Conservation (phyloP, 2,113 vertebrate species). For the Lichenostomus cassidix region DNA sequence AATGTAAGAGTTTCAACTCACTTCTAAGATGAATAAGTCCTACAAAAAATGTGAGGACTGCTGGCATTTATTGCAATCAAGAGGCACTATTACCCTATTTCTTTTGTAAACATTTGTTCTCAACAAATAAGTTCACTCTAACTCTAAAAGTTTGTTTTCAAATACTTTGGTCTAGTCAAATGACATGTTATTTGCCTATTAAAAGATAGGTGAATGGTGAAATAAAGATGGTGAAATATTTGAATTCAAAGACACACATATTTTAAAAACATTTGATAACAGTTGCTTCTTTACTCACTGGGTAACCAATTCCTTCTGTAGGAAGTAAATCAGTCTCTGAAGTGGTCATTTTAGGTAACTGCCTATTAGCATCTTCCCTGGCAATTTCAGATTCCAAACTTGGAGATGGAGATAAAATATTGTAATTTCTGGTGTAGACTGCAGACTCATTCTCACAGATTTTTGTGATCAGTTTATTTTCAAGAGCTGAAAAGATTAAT, state of each 20-base stretch:
- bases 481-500: conserved; percentile 72
- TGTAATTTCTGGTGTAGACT: conserved; percentile 41
- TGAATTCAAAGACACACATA: background rate
- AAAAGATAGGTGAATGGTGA: background rate
- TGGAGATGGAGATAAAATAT: background rate
- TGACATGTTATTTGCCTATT: background rate
- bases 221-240: background rate
- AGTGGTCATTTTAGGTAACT: background rate
- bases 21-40: background rate
- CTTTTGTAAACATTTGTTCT: background rate
- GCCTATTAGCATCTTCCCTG: background rate
- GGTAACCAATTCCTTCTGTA: background rate
- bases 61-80: background rate
- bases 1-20: background rate
- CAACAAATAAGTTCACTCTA: background rate
- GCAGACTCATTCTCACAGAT: conserved; percentile 76
- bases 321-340: background rate
- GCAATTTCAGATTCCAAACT: conserved; percentile 6
- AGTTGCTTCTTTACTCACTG: conserved; percentile 41
- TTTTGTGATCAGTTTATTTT: conserved; percentile 76
- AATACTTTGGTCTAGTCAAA: background rate
- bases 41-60: background rate
- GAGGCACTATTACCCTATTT: background rate
- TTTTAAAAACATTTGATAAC: background rate
- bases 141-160: background rate